These are phyloP conservation scores for Rhingia campestris DNA, from an alignment of 2,888 invertebrate species.

Conservation along the genomic window DNA sequence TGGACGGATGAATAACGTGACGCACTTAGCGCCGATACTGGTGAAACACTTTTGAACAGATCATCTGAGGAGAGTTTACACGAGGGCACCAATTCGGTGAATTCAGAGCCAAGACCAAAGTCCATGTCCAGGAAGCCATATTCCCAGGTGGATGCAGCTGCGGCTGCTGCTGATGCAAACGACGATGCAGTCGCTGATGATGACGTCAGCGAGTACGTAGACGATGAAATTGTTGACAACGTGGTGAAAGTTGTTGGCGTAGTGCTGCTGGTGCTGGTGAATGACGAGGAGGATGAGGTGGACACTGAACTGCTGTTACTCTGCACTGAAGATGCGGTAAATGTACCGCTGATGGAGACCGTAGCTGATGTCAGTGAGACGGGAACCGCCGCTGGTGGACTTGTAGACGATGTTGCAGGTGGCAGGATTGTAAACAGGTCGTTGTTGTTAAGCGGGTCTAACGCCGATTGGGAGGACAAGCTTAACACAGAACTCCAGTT, in stretches of 20 bases:
- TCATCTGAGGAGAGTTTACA: conserved; percentile 85
- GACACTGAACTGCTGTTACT: conserved; percentile 56
- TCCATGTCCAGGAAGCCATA: conserved; percentile 83
- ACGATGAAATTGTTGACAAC: conserved; percentile 80
- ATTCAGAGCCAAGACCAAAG: conserved; percentile 83
- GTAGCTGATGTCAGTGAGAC: conserved; percentile 75
- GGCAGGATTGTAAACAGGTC: conserved; percentile 85
- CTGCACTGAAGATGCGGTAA: conserved; percentile 76
- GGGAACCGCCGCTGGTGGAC: conserved; percentile 79
- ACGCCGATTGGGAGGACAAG: conserved; percentile 92
- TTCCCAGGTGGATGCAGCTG: conserved; percentile 81
- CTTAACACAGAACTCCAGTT: conserved; percentile 96
- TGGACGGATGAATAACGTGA: conserved; percentile 79
- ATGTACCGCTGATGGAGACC: conserved; percentile 80
- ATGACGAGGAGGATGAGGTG: conserved; percentile 65
- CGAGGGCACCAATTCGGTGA: conserved; percentile 83
- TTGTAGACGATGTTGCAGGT: conserved; percentile 77
- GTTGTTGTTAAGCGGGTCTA: conserved; percentile 91
- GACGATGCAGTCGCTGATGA: conserved; percentile 78
- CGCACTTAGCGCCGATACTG: conserved; percentile 79
- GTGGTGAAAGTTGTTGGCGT: conserved; percentile 80
- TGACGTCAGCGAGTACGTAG: conserved; percentile 81
- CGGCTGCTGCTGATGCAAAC: conserved; percentile 75
- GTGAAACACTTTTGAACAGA: conserved; percentile 83
- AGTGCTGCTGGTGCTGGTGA: conserved; percentile 46